These are phyloP conservation scores for Kryphioiulus occultus DNA, from an alignment of 2,888 invertebrate genomes.

Conservation along the genomic window DNA sequence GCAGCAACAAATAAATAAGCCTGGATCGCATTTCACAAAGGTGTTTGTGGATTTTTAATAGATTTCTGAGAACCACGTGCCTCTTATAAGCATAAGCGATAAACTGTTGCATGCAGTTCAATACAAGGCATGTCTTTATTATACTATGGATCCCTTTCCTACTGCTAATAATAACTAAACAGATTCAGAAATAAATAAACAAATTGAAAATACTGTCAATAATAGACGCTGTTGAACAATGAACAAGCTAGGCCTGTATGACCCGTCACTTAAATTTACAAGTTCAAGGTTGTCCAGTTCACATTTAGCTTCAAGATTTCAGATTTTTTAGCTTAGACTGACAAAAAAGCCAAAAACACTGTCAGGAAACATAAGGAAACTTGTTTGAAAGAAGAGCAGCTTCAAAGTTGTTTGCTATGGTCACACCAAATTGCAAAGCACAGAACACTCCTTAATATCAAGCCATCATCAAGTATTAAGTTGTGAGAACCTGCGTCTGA, in stretches of 20 bases:
- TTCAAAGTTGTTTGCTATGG: not conserved
- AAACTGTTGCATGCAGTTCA: not conserved
- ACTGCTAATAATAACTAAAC: not conserved
- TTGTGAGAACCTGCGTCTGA: not conserved
- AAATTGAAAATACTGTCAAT: not conserved
- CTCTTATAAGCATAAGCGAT: not conserved
- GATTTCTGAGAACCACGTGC: not conserved
- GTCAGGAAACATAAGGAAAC: no score
- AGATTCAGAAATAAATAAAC: not conserved
- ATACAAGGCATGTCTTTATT: no score
- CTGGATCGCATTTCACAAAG: not conserved
- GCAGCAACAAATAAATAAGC: not conserved
- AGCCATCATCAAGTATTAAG: not conserved
- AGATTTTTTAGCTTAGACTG: no score
- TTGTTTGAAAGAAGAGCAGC: no score
- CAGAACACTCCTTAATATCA: not conserved
- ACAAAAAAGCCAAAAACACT: no score
- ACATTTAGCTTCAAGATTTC: not conserved
- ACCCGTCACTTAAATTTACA: not conserved
- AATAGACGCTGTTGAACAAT: constrained; percentile 9
- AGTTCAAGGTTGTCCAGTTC: not conserved
- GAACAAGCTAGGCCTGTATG: not conserved
- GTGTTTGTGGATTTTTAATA: constrained; percentile 14
- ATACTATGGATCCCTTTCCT: no score
- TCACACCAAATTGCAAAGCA: not conserved